phyloP scores from a whole-genome alignment of 2,888 invertebrate species.

The Gortyna flavago region DNA sequence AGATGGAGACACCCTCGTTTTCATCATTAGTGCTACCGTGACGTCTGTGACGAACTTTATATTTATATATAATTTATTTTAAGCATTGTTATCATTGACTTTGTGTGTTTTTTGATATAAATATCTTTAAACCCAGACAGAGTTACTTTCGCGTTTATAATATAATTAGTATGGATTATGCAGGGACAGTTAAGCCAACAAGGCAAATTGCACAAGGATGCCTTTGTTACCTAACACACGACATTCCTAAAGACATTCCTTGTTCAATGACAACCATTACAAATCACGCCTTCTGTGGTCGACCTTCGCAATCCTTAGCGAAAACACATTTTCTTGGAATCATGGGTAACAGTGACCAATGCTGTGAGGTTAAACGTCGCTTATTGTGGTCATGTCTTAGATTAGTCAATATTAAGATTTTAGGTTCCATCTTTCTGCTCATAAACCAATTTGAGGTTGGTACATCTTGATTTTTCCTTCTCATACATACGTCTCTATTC shows the following conservation, averaged over 20 bases:
- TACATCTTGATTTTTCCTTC: no score
- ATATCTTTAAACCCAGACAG: no score
- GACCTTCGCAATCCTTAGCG: conserved; percentile 40
- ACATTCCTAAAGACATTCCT: conserved; percentile 30
- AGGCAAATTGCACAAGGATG: neutral
- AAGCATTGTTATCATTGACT: no score
- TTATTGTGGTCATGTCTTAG: neutral
- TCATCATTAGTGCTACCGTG: no score
- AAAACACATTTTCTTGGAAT: conserved; percentile 39
- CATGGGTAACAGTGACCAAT: neutral
- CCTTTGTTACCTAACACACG: conserved; percentile 25
- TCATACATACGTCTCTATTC: no score
- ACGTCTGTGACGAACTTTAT: no score
- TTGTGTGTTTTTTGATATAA: no score
- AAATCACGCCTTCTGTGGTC: conserved; percentile 4
- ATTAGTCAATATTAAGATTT: neutral
- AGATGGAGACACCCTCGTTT: no score
- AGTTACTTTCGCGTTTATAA: neutral
- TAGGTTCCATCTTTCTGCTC: neutral
- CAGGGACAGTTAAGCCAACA: neutral
- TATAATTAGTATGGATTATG: neutral
- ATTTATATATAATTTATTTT: no score
- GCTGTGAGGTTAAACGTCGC: neutral
- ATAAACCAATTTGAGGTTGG: neutral
- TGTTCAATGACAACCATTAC: conserved; percentile 11